phyloP scores from a whole-genome alignment of 2,113 vertebrate genomes.

The Suricata suricatta region DNA sequence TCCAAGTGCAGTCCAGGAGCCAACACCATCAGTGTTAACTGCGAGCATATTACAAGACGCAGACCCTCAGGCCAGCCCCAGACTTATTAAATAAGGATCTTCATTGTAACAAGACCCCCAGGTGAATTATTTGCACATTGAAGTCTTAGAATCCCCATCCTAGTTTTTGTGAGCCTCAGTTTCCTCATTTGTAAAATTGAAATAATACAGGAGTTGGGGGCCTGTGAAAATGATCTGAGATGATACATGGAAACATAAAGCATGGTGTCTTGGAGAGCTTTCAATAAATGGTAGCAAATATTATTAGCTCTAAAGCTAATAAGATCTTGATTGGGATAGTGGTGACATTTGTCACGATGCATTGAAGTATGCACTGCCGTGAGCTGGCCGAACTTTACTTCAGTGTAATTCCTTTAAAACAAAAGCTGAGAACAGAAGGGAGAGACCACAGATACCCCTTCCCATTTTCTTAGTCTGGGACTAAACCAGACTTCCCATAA shows the following conservation, averaged over 20 bases:
- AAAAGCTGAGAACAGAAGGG: background rate
- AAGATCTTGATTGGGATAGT: background rate
- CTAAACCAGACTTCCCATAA: background rate
- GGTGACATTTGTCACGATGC: background rate
- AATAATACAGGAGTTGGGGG: background rate
- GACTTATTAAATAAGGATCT: background rate
- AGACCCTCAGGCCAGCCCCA: background rate
- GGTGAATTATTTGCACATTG: background rate
- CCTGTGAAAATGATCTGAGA: background rate
- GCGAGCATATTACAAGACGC: background rate
- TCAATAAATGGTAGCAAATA: constrained; percentile 9
- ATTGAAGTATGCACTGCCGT: background rate
- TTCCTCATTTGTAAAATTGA: background rate
- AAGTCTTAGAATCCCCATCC: background rate
- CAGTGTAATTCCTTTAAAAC: background rate
- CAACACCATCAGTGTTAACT: background rate
- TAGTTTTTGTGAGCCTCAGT: background rate
- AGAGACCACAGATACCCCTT: background rate
- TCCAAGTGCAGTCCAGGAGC: background rate
- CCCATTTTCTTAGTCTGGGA: background rate
- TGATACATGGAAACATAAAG: background rate
- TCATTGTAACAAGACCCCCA: background rate
- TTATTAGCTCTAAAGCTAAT: constrained; percentile 35
- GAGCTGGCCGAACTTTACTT: background rate
- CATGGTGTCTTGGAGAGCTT: background rate